phyloP scores from a whole-genome alignment of 2,888 invertebrate genomes.

The Tetheella fluctuosa region DNA sequence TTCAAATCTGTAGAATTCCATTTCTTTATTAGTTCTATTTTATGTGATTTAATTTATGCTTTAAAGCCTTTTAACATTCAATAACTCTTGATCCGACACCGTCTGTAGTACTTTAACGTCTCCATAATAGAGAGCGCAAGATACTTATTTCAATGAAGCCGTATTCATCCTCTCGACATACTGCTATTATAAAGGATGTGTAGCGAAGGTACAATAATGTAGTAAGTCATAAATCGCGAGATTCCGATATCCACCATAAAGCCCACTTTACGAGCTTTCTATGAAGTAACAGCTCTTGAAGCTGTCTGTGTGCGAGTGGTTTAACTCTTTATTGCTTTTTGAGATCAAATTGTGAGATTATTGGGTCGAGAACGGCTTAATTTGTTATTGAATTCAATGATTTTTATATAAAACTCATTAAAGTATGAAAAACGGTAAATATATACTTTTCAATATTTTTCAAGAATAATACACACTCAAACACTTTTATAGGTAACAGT shows the following conservation, averaged over 20 bases:
- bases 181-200: constrained; percentile 26
- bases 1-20: too few species aligned
- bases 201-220: constrained; percentile 36
- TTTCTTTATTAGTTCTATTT: too few species aligned
- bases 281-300: constrained; percentile 18
- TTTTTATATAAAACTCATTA: too few species aligned
- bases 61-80: too few species aligned
- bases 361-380: background rate
- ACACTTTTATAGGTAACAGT: too few species aligned
- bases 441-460: too few species aligned
- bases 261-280: constrained; percentile 33
- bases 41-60: too few species aligned
- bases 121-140: background rate
- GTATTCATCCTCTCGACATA: constrained; percentile 25
- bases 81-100: too few species aligned
- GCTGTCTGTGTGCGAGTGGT: constrained; percentile 22
- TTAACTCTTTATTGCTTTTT: constrained; percentile 35
- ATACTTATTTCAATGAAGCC: constrained; percentile 25
- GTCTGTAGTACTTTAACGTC: background rate
- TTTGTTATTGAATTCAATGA: constrained; percentile 4
- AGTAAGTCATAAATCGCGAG: constrained; percentile 39
- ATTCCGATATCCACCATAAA: constrained; percentile 38
- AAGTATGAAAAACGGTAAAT: too few species aligned
- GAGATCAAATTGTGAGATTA: constrained; percentile 27
- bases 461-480: too few species aligned